Percentiles rank a stretch among this genome's conserved stretches.
These are phyloP conservation scores for Chionis minor DNA, from an alignment of 2,113 vertebrate genomes.

Conservation along the genomic window DNA sequence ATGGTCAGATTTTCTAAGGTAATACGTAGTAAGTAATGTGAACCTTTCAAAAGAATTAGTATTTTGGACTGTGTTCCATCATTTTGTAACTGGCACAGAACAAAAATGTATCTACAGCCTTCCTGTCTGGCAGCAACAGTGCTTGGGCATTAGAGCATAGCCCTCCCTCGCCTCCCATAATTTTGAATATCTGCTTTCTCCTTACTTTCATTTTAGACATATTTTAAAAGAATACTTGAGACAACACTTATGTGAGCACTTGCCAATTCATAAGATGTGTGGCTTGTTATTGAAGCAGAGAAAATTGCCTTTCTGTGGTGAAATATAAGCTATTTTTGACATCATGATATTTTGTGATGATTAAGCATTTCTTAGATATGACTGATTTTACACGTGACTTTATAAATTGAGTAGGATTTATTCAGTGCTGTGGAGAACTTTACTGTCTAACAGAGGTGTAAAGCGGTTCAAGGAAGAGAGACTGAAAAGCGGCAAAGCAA, in stretches of 20 bases:
- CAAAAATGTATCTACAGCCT: background rate
- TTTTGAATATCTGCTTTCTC: background rate
- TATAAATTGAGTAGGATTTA: background rate
- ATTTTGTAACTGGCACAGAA: background rate
- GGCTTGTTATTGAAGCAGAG: background rate
- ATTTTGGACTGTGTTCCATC: background rate
- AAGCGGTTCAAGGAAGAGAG: background rate
- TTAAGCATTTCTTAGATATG: background rate
- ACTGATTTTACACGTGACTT: background rate
- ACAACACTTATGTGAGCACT: background rate
- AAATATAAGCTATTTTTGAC: background rate
- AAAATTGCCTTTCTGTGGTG: background rate
- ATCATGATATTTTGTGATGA: background rate
- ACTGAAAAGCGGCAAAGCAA: background rate
- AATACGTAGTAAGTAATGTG: background rate
- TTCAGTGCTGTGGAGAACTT: background rate
- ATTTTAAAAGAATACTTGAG: background rate
- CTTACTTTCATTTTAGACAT: background rate
- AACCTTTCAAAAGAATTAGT: background rate
- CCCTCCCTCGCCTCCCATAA: accelerated
- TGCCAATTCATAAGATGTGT: background rate
- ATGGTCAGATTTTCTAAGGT: constrained; percentile 81
- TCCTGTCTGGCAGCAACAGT: background rate
- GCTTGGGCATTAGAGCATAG: background rate
- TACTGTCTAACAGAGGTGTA: background rate